A percentile compares a stretch with the other conserved stretches of the same genome.
Evolutionary conservation across 53 echinoderm and acorn worm genomes (phyloP).

Genomic region (Antedon mediterranea): DNA sequence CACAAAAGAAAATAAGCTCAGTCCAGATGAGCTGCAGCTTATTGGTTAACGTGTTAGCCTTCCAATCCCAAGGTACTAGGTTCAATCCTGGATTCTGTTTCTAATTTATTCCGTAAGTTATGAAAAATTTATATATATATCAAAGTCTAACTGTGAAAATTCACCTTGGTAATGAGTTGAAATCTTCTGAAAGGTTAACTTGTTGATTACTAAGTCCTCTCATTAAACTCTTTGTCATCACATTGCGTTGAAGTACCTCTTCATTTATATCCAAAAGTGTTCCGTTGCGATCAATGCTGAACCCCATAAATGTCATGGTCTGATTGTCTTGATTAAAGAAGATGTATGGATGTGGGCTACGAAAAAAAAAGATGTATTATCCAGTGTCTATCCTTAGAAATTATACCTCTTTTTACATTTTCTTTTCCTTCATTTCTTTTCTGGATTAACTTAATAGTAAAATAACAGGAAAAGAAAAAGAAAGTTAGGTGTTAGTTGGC

Average conservation of each 20-base stretch:
- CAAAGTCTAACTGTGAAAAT: not conserved
- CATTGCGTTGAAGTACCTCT: conserved; percentile 1
- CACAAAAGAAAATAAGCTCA: not conserved
- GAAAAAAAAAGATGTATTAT: no score
- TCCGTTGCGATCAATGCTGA: conserved; percentile 4
- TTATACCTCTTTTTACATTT: no score
- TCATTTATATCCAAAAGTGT: no score
- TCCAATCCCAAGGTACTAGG: not conserved
- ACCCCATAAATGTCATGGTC: no score
- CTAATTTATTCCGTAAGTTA: not conserved
- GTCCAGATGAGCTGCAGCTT: not conserved
- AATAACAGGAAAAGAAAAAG: no score
- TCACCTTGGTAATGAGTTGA: conserved; percentile 2
- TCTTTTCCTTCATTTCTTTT: no score
- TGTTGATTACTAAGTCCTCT: conserved; percentile 1
- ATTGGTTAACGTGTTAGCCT: no score
- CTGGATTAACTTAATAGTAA: no score
- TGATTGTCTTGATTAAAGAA: conserved; percentile 14
- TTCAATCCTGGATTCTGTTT: not conserved
- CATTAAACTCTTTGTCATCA: conserved; percentile 7
- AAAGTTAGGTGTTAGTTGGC: no score
- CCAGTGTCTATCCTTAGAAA: no score
- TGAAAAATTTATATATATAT: not conserved
- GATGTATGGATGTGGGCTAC: conserved; percentile 21
- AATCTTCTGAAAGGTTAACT: conserved; percentile 5